These are phyloP conservation scores for Margarornis squamiger DNA, from an alignment of 2,797 vertebrate genomes.

Conservation along the genomic window DNA sequence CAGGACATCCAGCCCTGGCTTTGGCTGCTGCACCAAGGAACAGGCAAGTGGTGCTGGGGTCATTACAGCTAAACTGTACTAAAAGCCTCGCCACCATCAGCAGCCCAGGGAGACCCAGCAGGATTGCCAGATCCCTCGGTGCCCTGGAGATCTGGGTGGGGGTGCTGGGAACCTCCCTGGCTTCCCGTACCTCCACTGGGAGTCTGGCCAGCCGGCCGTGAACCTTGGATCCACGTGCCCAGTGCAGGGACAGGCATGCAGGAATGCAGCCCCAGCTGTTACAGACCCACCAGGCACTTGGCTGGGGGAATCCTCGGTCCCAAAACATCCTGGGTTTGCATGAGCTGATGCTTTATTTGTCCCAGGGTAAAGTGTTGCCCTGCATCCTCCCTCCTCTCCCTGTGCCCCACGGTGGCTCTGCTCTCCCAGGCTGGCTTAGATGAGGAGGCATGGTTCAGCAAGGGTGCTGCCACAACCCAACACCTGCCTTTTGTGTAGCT, in stretches of 20 bases:
- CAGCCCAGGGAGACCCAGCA: neutral
- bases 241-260: neutral
- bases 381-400: neutral
- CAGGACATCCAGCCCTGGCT: neutral
- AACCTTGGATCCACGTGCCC: neutral
- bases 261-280: neutral
- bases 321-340: neutral
- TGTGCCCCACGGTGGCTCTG: fast-evolving
- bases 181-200: neutral
- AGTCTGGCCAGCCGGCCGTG: neutral
- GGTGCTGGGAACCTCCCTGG: neutral
- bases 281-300: neutral
- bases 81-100: neutral
- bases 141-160: neutral
- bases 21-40: neutral
- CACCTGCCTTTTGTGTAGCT: constrained; percentile 1
- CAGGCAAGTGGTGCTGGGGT: neutral
- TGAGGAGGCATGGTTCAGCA: neutral
- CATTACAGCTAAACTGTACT: neutral
- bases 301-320: neutral
- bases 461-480: neutral
- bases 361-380: neutral
- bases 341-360: neutral
- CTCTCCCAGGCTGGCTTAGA: neutral
- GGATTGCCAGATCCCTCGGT: neutral